Evolutionary conservation across 2,113 vertebrate genomes (phyloP).

Genomic region (Perca flavescens): DNA sequence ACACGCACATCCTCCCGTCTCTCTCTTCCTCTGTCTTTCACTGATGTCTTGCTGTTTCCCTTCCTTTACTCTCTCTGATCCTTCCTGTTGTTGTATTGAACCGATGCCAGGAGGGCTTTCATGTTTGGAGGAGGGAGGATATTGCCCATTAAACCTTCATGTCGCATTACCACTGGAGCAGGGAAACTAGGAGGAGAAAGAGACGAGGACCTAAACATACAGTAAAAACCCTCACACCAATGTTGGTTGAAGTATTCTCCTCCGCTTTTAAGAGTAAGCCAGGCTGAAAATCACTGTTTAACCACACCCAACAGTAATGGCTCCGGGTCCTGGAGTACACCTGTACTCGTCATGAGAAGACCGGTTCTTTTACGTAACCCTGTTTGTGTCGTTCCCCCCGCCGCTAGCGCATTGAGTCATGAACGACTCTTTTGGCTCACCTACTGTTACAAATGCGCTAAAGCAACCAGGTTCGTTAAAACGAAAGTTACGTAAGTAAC

Average conservation of each 20-base stretch:
- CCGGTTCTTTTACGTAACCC: too few relatives aligned
- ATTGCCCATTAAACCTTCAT: conserved; percentile 56
- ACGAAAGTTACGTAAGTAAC: too few relatives aligned
- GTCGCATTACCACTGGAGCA: conserved; percentile 37
- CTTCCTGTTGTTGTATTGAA: conserved; percentile 50
- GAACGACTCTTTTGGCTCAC: too few relatives aligned
- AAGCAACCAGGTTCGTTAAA: too few relatives aligned
- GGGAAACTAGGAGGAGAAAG: neutral
- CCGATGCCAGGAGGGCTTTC: conserved; percentile 30
- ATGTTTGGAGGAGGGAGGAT: conserved; percentile 2
- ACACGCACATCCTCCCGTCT: conserved; percentile 6
- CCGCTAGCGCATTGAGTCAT: too few relatives aligned
- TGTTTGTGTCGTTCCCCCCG: too few relatives aligned
- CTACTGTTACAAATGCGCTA: too few relatives aligned
- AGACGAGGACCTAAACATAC: neutral
- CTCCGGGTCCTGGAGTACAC: neutral
- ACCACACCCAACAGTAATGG: neutral
- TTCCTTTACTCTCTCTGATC: conserved; percentile 4
- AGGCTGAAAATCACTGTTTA: too few relatives aligned
- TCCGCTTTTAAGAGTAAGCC: too few relatives aligned
- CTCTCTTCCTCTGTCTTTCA: conserved; percentile 3
- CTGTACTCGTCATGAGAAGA: neutral
- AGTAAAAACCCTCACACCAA: conserved; percentile 2
- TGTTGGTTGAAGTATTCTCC: too few relatives aligned
- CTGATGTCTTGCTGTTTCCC: neutral